Evolutionary conservation across 2,888 invertebrate genomes (phyloP).

Genomic region (Morpho achilles): DNA sequence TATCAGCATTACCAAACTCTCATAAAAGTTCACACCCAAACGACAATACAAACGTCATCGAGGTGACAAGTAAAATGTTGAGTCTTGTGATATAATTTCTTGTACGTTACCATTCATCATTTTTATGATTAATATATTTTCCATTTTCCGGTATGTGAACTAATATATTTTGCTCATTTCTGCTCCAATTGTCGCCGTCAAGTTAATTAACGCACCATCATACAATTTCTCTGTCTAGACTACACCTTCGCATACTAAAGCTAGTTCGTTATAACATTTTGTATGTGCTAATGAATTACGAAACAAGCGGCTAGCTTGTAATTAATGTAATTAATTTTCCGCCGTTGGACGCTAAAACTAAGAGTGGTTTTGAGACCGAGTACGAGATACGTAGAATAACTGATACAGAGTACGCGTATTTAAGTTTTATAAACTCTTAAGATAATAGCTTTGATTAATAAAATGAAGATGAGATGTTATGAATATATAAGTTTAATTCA

Average conservation of each 20-base stretch:
- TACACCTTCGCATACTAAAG: slow-evolving; percentile 20
- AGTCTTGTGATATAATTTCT: not conserved
- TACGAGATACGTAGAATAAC: slow-evolving; percentile 7
- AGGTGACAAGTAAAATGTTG: too few species aligned
- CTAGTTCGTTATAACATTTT: slow-evolving; percentile 32
- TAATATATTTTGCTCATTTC: slow-evolving; percentile 38
- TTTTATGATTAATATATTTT: slow-evolving; percentile 13
- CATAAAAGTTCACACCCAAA: too few species aligned
- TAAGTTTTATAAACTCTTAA: too few species aligned
- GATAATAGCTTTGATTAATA: too few species aligned
- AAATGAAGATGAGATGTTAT: too few species aligned
- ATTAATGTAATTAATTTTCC: slow-evolving; percentile 58
- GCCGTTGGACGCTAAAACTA: slow-evolving; percentile 46
- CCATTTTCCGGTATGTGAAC: slow-evolving; percentile 27
- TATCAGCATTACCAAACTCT: too few species aligned
- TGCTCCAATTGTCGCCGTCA: slow-evolving; percentile 49
- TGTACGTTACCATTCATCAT: slow-evolving; percentile 5
- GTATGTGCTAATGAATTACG: slow-evolving; percentile 36
- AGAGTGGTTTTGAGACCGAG: slow-evolving; percentile 60
- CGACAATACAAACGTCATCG: too few species aligned
- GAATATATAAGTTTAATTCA: too few species aligned
- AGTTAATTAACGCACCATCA: slow-evolving; percentile 51
- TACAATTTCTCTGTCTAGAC: slow-evolving; percentile 37
- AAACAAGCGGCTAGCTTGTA: slow-evolving; percentile 42
- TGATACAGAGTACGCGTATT: too few species aligned